Base-by-base conservation (phyloP, 2,888 invertebrate genomes). In the Eilema caniola region DNA sequence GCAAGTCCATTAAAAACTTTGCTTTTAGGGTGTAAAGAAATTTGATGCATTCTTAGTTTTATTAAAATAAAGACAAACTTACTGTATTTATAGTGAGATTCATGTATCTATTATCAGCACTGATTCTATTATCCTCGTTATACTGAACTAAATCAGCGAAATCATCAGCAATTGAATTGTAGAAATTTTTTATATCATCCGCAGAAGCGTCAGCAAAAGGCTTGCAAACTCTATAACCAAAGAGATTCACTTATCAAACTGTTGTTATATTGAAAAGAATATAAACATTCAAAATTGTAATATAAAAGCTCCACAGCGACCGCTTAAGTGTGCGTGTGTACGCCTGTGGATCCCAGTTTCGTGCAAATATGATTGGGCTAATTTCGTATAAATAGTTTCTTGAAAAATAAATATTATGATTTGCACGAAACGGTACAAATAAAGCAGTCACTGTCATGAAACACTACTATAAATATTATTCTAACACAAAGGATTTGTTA, bases 111-210 rank as follows among this genome's bases (percentile, higher is more conserved):
- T 95, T 83, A 87, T 96, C 92, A 81, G 96, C 95, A 86, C 97
- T 95, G 14, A 96, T 96, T 37, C 98, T 96, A 89, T 99, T 99
- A 86, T 99, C 99, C 87, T 98, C 98, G 89, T 99, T 99, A 89
- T 99, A 99, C 86, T 99, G 99, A 0, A 99, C 99, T 59, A 99
- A 96, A 59, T 97, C 98, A 66, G 98, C 99, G 90, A 99, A 98
- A 90, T 98, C 97, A 62, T 97, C 96, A 0, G 98, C 98, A 60
- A 99, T 91, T n/a, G 96, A 96, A 87, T 97, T 97, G 88, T 97
- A 98, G 70, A 99, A 96, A 87, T 97, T 98, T 1, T 97, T 96
- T 20, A 98, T 96, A 85, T 98, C 98, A 59, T 96, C 92, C 0
- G 95, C 89, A n/a, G 96, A 92, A 0, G 96, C 96, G 10, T 96